Evolutionary conservation across 2,797 vertebrate species (phyloP).

Genomic region (Pteropus rufus): DNA sequence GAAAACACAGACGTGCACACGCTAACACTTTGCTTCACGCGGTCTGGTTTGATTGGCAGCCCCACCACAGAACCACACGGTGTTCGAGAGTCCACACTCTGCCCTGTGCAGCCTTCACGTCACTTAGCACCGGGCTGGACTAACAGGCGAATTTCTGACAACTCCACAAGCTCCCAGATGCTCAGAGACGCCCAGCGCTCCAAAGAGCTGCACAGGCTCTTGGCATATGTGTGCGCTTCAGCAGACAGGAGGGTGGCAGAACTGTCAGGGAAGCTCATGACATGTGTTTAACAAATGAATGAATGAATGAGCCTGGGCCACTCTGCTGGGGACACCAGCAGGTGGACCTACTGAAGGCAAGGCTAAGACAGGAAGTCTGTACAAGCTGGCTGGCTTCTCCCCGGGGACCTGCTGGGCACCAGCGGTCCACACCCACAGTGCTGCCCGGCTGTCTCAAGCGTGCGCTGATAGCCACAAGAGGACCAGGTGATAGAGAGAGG

Average conservation of each 20-base stretch:
- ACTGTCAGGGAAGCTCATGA: background rate
- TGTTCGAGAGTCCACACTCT: background rate
- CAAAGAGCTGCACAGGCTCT: rapidly evolving
- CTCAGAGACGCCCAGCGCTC: background rate
- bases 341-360: background rate
- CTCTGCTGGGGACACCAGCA: background rate
- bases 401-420: background rate
- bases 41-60: background rate
- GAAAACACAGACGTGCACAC: rapidly evolving
- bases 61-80: background rate
- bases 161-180: background rate
- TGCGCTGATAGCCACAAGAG: background rate
- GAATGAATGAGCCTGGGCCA: background rate
- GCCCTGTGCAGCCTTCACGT: rapidly evolving
- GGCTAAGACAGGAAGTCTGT: background rate
- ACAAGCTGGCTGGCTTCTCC: background rate
- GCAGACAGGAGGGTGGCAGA: background rate
- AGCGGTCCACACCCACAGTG: background rate
- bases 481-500: background rate
- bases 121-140: background rate
- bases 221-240: no score
- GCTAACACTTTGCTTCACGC: rapidly evolving
- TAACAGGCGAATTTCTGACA: background rate
- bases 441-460: background rate
- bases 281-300: background rate